Percentiles rank a stretch among this genome's conserved stretches.
phyloP scores from a whole-genome alignment of 2,888 invertebrate genomes.

The Pilophorus perplexus region DNA sequence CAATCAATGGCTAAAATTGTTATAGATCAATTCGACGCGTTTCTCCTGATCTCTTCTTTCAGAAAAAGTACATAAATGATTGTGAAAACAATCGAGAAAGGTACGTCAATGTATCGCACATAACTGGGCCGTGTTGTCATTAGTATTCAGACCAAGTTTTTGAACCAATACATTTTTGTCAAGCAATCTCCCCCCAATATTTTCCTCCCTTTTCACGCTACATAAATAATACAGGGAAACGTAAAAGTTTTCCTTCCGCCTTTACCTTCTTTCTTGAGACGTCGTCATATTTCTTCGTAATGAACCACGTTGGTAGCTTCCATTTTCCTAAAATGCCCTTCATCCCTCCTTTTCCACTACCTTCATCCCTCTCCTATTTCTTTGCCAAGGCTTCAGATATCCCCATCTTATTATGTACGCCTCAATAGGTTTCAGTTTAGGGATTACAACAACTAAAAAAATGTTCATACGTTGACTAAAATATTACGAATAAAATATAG shows the following conservation, averaged over 20 bases:
- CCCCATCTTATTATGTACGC: too few species aligned
- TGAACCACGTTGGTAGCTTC: constrained; percentile 17
- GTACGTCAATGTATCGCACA: too few species aligned
- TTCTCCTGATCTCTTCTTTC: too few species aligned
- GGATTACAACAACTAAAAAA: too few species aligned
- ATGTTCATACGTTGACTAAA: not conserved
- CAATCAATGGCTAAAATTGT: too few species aligned
- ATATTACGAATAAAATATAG: not conserved
- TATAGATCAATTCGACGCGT: too few species aligned
- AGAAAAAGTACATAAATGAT: too few species aligned
- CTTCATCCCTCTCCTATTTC: not conserved
- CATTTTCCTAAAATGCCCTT: constrained; percentile 9
- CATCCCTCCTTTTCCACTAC: not conserved
- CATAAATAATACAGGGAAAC: constrained; percentile 26
- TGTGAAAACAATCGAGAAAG: too few species aligned
- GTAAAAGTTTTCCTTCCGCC: constrained; percentile 19
- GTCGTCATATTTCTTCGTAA: constrained; percentile 21
- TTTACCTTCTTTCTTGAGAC: not conserved
- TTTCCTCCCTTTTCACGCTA: constrained; percentile 21
- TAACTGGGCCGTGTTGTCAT: too few species aligned
- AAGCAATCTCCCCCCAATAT: constrained; percentile 12
- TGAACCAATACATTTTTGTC: constrained; percentile 18
- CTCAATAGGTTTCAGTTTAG: too few species aligned
- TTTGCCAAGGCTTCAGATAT: too few species aligned
- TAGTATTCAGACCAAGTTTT: constrained; percentile 10